Conservation (phyloP, 2,113 vertebrate species). For the Pogonocichla stellata region DNA sequence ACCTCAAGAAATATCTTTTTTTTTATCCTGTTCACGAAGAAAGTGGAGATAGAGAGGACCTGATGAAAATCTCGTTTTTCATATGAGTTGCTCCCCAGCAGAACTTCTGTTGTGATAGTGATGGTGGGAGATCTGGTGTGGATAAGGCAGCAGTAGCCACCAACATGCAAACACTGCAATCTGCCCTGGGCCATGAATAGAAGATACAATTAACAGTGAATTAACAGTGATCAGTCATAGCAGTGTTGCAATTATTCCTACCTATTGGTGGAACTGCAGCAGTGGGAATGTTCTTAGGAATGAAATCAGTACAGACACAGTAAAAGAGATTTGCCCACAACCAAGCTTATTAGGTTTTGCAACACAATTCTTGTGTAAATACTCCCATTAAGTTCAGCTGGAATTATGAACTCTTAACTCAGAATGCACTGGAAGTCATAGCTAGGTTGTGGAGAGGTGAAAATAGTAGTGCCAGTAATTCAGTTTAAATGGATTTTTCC, state of each 20-base stretch:
- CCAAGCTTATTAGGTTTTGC: slow-evolving; percentile 5
- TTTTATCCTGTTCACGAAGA: not conserved
- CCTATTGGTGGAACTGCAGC: not conserved
- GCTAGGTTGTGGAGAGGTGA: slow-evolving; percentile 21
- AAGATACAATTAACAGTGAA: not conserved
- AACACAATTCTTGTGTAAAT: slow-evolving; percentile 40
- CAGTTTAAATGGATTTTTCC: slow-evolving; percentile 15
- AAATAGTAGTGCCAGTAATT: slow-evolving; percentile 25
- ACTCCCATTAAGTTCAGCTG: slow-evolving; percentile 1
- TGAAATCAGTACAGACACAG: not conserved
- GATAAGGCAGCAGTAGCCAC: not conserved
- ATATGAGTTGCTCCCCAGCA: not conserved
- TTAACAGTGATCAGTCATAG: not conserved
- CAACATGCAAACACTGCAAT: not conserved
- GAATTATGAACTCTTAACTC: slow-evolving; percentile 9
- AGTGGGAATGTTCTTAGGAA: not conserved
- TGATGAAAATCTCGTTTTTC: not conserved
- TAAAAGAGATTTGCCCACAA: not conserved
- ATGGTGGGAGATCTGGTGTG: not conserved
- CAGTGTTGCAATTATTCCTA: not conserved
- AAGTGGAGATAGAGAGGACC: not conserved
- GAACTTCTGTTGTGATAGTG: not conserved
- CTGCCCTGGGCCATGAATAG: not conserved
- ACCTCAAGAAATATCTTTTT: not conserved
- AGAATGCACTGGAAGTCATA: slow-evolving; percentile 16